These are phyloP conservation scores for Rhynchotus rufescens DNA, from an alignment of 2,797 vertebrate species.

Conservation along the genomic window DNA sequence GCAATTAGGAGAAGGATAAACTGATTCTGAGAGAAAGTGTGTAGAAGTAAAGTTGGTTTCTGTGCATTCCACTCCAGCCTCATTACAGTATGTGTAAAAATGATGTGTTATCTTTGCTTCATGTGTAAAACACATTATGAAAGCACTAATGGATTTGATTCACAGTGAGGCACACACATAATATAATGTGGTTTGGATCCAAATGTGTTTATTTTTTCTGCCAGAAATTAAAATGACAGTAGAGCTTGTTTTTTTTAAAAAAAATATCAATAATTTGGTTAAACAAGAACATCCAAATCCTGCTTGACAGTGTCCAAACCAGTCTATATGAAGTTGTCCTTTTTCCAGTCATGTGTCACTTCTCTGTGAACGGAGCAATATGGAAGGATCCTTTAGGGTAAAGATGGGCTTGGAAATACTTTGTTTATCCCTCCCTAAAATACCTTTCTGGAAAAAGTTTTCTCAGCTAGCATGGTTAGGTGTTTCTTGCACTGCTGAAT, in stretches of 20 bases:
- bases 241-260: constrained; percentile 12
- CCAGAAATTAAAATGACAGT: constrained; percentile 26
- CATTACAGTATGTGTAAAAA: neutral
- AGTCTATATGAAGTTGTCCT: neutral
- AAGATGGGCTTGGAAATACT: neutral
- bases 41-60: neutral
- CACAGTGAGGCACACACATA: neutral
- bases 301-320: neutral
- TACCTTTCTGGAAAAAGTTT: constrained; percentile 3
- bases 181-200: constrained; percentile 6
- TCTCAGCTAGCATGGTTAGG: neutral
- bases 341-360: neutral
- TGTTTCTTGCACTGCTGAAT: constrained; percentile 16
- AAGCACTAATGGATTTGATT: neutral
- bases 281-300: neutral
- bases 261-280: neutral
- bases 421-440: neutral
- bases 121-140: constrained; percentile 14
- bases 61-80: neutral
- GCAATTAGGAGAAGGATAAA: neutral
- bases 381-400: neutral
- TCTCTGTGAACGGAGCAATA: neutral
- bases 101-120: neutral
- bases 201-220: constrained; percentile 5
- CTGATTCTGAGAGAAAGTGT: neutral